phyloP scores from a whole-genome alignment of 2,113 vertebrate genomes.

The Taurulus bubalis region DNA sequence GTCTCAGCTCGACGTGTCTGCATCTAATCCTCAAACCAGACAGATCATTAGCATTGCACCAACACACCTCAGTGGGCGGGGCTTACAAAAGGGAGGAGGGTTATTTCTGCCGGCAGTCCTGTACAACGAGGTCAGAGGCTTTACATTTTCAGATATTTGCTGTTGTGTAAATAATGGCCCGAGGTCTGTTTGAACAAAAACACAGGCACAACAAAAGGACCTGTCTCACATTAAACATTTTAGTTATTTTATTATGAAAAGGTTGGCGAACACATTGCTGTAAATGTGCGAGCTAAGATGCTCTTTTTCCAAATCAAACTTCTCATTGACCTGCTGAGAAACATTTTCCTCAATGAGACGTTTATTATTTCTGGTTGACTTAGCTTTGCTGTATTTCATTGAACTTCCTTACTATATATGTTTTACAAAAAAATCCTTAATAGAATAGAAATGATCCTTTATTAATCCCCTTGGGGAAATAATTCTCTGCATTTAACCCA shows the following conservation, averaged over 20 bases:
- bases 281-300: not conserved
- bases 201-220: not conserved
- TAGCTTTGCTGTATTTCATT: not conserved
- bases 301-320: not conserved
- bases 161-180: not conserved
- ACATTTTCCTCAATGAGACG: not conserved
- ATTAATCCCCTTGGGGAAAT: too few relatives aligned
- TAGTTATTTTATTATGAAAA: not conserved
- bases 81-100: not conserved
- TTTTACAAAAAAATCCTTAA: constrained; percentile 8
- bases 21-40: not conserved
- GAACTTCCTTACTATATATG: constrained; percentile 2
- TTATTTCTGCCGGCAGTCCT: not conserved
- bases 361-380: not conserved
- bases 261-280: not conserved
- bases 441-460: too few relatives aligned
- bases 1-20: not conserved
- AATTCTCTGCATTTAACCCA: too few relatives aligned
- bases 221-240: not conserved
- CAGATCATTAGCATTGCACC: not conserved
- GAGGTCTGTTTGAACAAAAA: not conserved
- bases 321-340: not conserved
- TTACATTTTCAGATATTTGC: not conserved
- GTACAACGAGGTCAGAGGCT: not conserved
- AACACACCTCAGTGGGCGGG: not conserved